A percentile compares a stretch with the other conserved stretches of the same genome.
Conservation (phyloP, 2,888 invertebrate species). For the Macaria liturata region DNA sequence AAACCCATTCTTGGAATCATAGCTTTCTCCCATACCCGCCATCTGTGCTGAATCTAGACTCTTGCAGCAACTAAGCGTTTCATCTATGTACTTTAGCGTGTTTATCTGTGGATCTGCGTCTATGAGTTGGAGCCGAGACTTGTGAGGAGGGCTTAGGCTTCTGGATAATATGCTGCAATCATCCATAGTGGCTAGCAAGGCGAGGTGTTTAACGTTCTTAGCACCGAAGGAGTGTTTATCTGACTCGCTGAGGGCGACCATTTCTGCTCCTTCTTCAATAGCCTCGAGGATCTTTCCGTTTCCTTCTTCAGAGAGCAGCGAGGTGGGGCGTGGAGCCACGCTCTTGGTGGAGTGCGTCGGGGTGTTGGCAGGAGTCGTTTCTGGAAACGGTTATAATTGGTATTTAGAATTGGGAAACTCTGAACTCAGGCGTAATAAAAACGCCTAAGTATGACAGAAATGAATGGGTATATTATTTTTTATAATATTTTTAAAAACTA, state of each 20-base stretch:
- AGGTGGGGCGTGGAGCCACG: conserved; percentile 81
- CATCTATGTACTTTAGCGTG: conserved; percentile 85
- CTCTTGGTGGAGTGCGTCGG: conserved; percentile 69
- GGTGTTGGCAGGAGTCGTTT: conserved; percentile 76
- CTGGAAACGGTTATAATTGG: conserved; percentile 45
- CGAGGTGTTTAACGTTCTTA: conserved; percentile 76
- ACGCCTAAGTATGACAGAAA: too few species aligned
- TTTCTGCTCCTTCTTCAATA: conserved; percentile 87
- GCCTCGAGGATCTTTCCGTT: conserved; percentile 86
- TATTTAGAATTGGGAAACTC: background rate
- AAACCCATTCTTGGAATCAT: conserved; percentile 74
- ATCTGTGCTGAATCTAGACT: conserved; percentile 76
- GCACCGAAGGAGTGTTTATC: conserved; percentile 71
- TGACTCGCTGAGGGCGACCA: conserved; percentile 85
- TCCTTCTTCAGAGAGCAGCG: conserved; percentile 85
- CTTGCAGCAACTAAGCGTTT: conserved; percentile 78
- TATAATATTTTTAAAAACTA: too few species aligned
- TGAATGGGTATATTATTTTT: too few species aligned
- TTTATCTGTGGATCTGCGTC: conserved; percentile 82
- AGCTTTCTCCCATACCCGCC: conserved; percentile 78
- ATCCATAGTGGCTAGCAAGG: conserved; percentile 79
- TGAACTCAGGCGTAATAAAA: too few species aligned
- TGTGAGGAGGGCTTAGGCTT: conserved; percentile 75
- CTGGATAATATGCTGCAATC: conserved; percentile 77
- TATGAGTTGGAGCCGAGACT: conserved; percentile 66